Evolutionary conservation across 2,113 vertebrate species (phyloP).

Genomic region (Megatriorchis doriae): DNA sequence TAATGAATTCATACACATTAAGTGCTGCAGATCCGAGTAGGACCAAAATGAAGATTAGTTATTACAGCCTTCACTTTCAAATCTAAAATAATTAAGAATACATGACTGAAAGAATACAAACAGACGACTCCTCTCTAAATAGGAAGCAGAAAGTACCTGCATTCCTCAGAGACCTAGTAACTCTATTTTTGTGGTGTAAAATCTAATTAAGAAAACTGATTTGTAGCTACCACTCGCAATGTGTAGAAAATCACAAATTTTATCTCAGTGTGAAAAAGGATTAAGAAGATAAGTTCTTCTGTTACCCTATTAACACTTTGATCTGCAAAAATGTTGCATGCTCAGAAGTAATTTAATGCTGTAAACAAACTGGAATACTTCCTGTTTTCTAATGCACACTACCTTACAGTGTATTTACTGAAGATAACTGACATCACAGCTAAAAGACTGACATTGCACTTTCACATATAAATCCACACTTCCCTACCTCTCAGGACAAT

Average conservation of each 20-base stretch:
- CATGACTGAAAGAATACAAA: not conserved
- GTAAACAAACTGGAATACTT: not conserved
- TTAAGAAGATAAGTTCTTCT: not conserved
- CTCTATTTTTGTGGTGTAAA: not conserved
- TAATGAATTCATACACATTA: not conserved
- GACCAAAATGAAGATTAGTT: not conserved
- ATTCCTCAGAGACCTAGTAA: not conserved
- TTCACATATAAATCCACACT: not conserved
- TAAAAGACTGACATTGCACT: accelerated
- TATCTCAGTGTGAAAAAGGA: not conserved
- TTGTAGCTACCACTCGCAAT: not conserved
- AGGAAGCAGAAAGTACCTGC: not conserved
- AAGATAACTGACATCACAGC: not conserved
- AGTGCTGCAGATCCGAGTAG: not conserved
- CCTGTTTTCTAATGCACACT: not conserved
- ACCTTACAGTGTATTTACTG: not conserved
- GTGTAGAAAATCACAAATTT: not conserved
- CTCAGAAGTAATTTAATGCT: not conserved
- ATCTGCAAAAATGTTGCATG: not conserved
- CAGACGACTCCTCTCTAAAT: not conserved
- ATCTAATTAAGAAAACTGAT: not conserved
- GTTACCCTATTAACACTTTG: not conserved
- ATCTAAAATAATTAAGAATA: not conserved
- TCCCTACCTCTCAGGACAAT: not conserved
- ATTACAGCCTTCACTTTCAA: not conserved